Evolutionary conservation across 1,140 invertebrate genomes (phyloP), one percentile per base, ranked within the genome.

Genomic region (Melanaphis sacchari): DNA sequence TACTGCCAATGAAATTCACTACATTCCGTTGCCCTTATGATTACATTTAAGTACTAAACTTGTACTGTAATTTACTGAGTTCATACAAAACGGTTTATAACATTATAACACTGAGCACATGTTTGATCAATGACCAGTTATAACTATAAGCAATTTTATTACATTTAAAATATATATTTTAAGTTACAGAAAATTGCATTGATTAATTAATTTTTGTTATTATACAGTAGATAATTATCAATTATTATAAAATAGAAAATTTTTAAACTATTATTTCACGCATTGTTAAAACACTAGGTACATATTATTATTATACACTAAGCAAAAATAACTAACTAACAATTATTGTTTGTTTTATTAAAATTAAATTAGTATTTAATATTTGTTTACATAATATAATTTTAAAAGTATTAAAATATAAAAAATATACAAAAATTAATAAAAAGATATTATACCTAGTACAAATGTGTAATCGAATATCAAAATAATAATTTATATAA

Each of bases 21-120:
- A 87, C 84, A 46, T 87, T 87, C 84, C 7, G 41, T 87, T 87
- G 84, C 84, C 84, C 84, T 87, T 87, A 87, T 87, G 84, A 31
- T 87, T 87, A 21, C 43, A 31, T n/a, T 43, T 43, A 87, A 31
- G 41, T 21, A 87, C 41, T 31, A 26, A 38, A 31, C 84, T 87
- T 6, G 24, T 87, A 41, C 84, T 26, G 84, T 87, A 31, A 43
- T 46, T 87, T 87, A 15, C 4, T 7, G 31, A 76, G 59, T 76
- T 76, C 15, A n/a, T 11, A 40, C 24, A 40, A 26, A 41, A 40
- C 22, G 36, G 40, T 41, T 84, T 26, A 84, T 40, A 11, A 84
- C 22, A 84, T 84, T 26, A 84, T 40, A 11, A 84, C 22, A 84
- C 41, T 41, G 24, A 41, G 11, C 31, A n/a, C 31, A 5, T 76